These are phyloP conservation scores for Danaus plexippus DNA, from an alignment of 1,140 invertebrate species.

Conservation along the genomic window DNA sequence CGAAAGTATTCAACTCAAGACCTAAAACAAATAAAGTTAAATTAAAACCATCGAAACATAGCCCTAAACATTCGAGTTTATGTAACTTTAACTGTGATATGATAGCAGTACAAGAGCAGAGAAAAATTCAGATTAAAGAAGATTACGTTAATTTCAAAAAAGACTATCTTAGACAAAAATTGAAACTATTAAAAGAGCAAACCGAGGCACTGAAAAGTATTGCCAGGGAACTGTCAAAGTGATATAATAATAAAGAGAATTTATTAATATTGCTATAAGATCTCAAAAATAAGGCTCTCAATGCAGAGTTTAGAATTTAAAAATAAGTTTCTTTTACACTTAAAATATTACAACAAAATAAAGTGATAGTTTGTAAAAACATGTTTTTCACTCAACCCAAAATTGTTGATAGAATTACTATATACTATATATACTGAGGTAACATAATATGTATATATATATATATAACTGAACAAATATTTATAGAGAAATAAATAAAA, in stretches of 20 bases:
- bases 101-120: constrained; percentile 45
- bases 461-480: no score
- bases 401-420: no score
- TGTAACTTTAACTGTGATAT: constrained; percentile 56
- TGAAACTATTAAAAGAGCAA: constrained; percentile 53
- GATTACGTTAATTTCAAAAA: constrained; percentile 63
- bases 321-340: no score
- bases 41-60: constrained; percentile 30
- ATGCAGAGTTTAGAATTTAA: no score
- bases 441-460: no score
- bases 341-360: no score
- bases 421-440: no score
- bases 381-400: no score
- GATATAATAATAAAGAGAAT: constrained; percentile 2
- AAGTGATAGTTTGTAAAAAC: no score
- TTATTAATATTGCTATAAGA: no score
- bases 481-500: no score
- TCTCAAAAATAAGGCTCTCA: no score
- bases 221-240: constrained; percentile 48
- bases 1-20: constrained; percentile 36
- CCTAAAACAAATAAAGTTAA: constrained; percentile 27
- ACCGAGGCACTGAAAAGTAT: constrained; percentile 59
- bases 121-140: constrained; percentile 54
- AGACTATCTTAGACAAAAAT: constrained; percentile 55
- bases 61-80: constrained; percentile 34